Conservation (phyloP, 1,140 invertebrate species). For the Brachionus manjavacas region DNA sequence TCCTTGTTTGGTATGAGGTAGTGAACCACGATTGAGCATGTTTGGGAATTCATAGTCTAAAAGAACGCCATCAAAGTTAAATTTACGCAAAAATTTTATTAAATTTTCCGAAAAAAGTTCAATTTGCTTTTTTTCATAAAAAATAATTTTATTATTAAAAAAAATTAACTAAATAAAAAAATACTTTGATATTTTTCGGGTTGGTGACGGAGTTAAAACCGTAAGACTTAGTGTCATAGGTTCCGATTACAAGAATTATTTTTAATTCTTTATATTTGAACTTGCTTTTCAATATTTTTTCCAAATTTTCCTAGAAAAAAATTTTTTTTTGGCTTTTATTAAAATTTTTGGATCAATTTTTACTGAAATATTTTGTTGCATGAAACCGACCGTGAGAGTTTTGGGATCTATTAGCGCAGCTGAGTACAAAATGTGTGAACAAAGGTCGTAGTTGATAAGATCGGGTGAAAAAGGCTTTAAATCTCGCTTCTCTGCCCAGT, state of each 20-base stretch:
- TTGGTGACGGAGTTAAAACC: constrained; percentile 11
- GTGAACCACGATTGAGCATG: constrained; percentile 1
- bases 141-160: background rate
- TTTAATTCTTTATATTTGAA: background rate
- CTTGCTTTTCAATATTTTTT: constrained; percentile 12
- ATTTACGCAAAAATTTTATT: constrained; percentile 3
- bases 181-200: constrained; percentile 12
- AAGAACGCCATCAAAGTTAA: constrained; percentile 22
- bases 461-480: background rate
- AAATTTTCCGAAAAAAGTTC: background rate
- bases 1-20: background rate
- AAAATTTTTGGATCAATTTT: background rate
- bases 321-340: background rate
- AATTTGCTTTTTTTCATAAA: background rate
- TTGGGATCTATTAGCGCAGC: constrained; percentile 30
- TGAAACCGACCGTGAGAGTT: background rate
- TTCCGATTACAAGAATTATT: constrained; percentile 26
- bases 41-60: constrained; percentile 37
- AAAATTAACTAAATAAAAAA: background rate
- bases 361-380: constrained; percentile 6
- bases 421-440: constrained; percentile 25
- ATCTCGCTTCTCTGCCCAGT: constrained; percentile 1
- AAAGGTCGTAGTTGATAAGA: constrained; percentile 13
- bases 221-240: constrained; percentile 33
- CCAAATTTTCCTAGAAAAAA: background rate